Evolutionary conservation across 2,888 invertebrate species (phyloP).

Genomic region (Chironomus tentans): DNA sequence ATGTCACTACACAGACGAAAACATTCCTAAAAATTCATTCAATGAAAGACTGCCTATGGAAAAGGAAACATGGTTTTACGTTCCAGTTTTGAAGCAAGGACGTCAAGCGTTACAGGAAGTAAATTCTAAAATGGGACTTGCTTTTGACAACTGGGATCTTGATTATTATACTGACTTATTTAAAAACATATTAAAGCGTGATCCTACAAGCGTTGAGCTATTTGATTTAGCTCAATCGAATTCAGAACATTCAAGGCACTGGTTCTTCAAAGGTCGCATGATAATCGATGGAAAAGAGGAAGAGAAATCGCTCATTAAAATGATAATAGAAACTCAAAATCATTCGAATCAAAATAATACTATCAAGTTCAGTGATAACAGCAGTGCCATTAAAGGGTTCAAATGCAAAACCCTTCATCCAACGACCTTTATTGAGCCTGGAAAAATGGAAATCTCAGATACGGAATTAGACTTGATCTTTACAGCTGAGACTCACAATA

Average conservation of each 20-base stretch:
- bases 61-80: conserved; percentile 68
- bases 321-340: conserved; percentile 85
- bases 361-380: conserved; percentile 95
- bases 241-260: conserved; percentile 96
- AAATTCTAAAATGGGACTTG: conserved; percentile 70
- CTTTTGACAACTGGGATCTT: conserved; percentile 88
- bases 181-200: conserved; percentile 67
- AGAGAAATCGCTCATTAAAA: conserved; percentile 74
- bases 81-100: conserved; percentile 72
- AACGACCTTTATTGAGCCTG: conserved; percentile 47
- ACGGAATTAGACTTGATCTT: conserved; percentile 82
- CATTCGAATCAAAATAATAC: conserved; percentile 85
- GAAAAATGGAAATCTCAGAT: conserved; percentile 50
- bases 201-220: conserved; percentile 95
- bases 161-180: conserved; percentile 85
- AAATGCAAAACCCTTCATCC: conserved; percentile 61
- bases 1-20: conserved; percentile 64
- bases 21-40: conserved; percentile 55
- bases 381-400: conserved; percentile 86
- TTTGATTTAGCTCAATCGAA: conserved; percentile 98
- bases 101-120: conserved; percentile 71
- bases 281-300: conserved; percentile 69
- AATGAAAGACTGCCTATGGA: conserved; percentile 54
- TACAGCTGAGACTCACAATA: conserved; percentile 98
- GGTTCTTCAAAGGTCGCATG: conserved; percentile 95